Percentiles rank a stretch among this genome's conserved stretches.
These are phyloP conservation scores for Chouioia cunea DNA, from an alignment of 2,888 invertebrate genomes.

Conservation along the genomic window DNA sequence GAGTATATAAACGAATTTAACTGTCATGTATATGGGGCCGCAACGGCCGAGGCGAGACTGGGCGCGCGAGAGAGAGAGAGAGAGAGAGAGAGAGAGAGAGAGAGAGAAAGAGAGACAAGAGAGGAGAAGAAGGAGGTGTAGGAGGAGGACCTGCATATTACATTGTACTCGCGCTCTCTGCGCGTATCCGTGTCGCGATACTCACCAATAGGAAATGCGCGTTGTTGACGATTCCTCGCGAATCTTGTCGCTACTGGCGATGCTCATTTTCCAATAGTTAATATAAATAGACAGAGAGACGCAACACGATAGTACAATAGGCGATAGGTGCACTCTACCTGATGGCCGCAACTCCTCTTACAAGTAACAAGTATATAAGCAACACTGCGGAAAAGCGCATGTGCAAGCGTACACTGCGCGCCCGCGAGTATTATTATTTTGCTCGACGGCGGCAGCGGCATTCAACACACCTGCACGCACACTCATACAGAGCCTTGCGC, in stretches of 20 bases:
- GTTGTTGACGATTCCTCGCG: too few relatives aligned
- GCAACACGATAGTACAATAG: too few relatives aligned
- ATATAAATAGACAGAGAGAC: too few relatives aligned
- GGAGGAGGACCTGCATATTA: constrained; percentile 19
- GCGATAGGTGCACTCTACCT: not conserved
- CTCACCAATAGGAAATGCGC: too few relatives aligned
- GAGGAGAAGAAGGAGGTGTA: constrained; percentile 20
- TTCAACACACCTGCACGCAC: constrained; percentile 3
- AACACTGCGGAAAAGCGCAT: constrained; percentile 37
- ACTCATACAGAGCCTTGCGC: constrained; percentile 9
- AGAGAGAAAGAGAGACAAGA: constrained; percentile 28
- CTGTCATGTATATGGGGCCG: constrained; percentile 22
- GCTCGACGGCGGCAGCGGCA: constrained; percentile 11
- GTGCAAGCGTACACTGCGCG: constrained; percentile 19
- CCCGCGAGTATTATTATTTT: constrained; percentile 35
- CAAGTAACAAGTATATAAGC: not conserved
- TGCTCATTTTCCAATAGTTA: too few relatives aligned
- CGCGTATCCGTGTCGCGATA: not conserved
- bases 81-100: constrained; percentile 30
- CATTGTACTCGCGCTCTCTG: constrained; percentile 7
- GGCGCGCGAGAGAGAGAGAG: constrained; percentile 11
- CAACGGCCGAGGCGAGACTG: too few relatives aligned
- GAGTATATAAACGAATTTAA: constrained; percentile 15
- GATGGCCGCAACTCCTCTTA: not conserved
- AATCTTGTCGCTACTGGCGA: too few relatives aligned